Evolutionary conservation across 2,888 invertebrate species (phyloP).

Genomic region (Protophormia terraenovae): DNA sequence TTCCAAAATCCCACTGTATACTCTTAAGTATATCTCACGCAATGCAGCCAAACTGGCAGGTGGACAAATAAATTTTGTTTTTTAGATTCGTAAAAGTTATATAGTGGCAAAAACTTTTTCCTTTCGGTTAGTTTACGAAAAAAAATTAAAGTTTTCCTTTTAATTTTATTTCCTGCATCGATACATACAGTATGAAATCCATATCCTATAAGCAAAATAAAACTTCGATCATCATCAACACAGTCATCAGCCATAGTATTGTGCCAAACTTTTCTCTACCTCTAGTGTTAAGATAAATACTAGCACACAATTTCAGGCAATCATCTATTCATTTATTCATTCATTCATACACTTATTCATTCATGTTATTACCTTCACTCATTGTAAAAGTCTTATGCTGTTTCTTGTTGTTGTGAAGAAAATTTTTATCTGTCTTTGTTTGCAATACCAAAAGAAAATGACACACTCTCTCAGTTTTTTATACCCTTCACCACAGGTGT

Average conservation of each 20-base stretch:
- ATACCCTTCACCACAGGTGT: no score
- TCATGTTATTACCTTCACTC: background rate
- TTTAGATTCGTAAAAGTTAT: slow-evolving; percentile 18
- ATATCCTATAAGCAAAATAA: background rate
- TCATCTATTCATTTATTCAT: background rate
- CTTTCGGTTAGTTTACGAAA: background rate
- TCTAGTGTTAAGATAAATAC: background rate
- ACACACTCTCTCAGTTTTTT: background rate
- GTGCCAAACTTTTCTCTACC: background rate
- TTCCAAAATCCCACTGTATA: background rate
- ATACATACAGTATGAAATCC: background rate
- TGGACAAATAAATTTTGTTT: background rate
- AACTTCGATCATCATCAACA: background rate
- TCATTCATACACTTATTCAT: background rate
- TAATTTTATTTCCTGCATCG: background rate
- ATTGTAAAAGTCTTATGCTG: background rate
- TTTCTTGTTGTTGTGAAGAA: background rate
- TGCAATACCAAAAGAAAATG: slow-evolving; percentile 5
- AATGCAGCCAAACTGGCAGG: background rate
- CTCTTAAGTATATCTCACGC: no score
- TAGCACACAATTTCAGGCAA: background rate
- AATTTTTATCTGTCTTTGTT: background rate
- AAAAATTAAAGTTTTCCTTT: background rate
- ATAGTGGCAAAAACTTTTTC: background rate
- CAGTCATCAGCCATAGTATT: background rate